These are phyloP conservation scores for Aurelia sp. DNA, from an alignment of 30 jellyfish, hydroid and myxozoan species.

Conservation along the genomic window DNA sequence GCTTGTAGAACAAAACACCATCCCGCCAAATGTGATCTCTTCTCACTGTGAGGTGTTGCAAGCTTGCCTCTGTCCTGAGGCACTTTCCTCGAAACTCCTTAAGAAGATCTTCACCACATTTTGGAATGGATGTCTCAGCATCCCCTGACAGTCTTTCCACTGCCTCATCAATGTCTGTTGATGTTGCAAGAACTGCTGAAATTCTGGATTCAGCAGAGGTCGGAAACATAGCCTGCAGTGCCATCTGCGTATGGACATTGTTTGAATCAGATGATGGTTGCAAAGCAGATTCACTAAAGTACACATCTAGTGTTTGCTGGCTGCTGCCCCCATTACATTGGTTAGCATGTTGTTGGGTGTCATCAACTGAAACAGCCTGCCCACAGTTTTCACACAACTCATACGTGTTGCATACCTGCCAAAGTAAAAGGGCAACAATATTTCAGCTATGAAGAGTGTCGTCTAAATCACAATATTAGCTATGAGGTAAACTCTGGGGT, in stretches of 20 bases:
- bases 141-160: too few relatives aligned
- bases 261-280: background rate
- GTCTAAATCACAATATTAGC: too few relatives aligned
- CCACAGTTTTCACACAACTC: background rate
- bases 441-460: too few relatives aligned
- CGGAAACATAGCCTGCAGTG: background rate
- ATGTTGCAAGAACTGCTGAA: background rate
- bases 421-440: too few relatives aligned
- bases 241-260: background rate
- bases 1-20: conserved; percentile 9
- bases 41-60: background rate
- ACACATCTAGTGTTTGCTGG: too few relatives aligned
- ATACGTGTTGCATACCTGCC: background rate
- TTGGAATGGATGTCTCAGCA: too few relatives aligned
- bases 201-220: background rate
- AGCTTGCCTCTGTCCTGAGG: background rate
- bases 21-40: conserved; percentile 29
- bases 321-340: background rate
- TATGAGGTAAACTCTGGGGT: too few relatives aligned
- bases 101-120: background rate
- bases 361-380: background rate
- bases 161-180: background rate
- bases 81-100: background rate
- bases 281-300: too few relatives aligned
- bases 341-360: background rate